Evolutionary conservation across 2,888 invertebrate species (phyloP).

Genomic region (Gonocerus acuteangulatus): DNA sequence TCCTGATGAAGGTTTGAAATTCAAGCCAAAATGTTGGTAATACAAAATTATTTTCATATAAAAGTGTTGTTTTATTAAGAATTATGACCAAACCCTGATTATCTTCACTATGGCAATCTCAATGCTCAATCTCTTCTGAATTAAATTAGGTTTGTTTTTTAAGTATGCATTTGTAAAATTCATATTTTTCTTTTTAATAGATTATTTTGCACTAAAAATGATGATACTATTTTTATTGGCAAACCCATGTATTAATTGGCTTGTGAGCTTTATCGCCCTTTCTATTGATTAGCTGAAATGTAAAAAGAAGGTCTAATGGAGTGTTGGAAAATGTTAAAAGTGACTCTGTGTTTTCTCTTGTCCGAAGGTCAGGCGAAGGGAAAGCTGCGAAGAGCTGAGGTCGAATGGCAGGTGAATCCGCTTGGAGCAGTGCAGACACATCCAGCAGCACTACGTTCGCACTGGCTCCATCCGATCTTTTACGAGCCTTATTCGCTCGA

Average conservation of each 20-base stretch:
- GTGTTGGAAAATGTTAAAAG: constrained; percentile 13
- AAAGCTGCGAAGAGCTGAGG: constrained; percentile 46
- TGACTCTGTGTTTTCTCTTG: constrained; percentile 35
- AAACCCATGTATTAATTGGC: not conserved
- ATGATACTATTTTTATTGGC: constrained; percentile 12
- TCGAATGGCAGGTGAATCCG: constrained; percentile 68
- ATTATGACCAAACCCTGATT: no score
- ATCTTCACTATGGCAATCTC: no score
- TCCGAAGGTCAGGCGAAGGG: constrained; percentile 54
- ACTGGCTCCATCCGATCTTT: constrained; percentile 14
- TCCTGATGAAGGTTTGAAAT: no score
- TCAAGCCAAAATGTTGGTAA: no score
- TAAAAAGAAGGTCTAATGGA: constrained; percentile 5
- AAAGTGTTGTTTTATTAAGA: no score
- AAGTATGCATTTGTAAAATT: no score
- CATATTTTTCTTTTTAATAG: no score
- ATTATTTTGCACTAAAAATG: no score
- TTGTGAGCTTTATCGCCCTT: not conserved
- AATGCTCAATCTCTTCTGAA: no score
- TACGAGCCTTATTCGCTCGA: not conserved
- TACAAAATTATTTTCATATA: no score
- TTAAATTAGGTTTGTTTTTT: no score
- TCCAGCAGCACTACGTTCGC: constrained; percentile 14
- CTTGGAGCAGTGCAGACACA: constrained; percentile 60
- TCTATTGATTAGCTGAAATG: not conserved